Base-by-base conservation (phyloP, 2,888 invertebrate genomes). In the Drepanosiphum platanoidis region DNA sequence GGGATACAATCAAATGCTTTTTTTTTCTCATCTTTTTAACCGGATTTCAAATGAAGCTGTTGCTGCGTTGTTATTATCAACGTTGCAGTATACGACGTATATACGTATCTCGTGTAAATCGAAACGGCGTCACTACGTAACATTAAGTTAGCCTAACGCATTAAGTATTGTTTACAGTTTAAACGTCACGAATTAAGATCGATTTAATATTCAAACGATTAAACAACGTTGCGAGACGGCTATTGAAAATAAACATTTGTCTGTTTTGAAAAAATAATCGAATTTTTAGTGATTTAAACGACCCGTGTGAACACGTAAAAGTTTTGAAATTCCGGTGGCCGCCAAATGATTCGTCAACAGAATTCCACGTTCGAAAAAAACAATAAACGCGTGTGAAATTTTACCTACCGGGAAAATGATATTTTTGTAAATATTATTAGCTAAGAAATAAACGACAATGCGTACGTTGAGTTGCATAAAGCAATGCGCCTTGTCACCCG, bases 41-140 rank as follows among this genome's bases (percentile, higher is more conserved):
- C 74, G 46, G 74, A 74, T 74, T 74, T 46, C 46, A 74, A n/a
- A 52, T 74, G 18, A 74, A 74, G 32, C 39, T 71, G 15, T 36
- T 42, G 9, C 9, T 9, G n/a, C 9, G 1, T 13, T 27, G 42
- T 30, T 15, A 15, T 39, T 71, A n/a, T n/a, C n/a, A n/a, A n/a
- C n/a, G 27, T 8, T 71, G 30, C 42, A 72, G 18, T 72, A n/a
- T n/a, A 18, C 72, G 1, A 46, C 30, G 30, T 72, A 42, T 72
- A 27, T 30, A 46, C 58, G 30, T n/a, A 52, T 74, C 32, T 74
- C n/a, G n/a, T 46, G 22, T 46, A 18, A 46, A 52, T 42, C 22
- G 30, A 46, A 74, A n/a, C n/a, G 74, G 46, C 32, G 46, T 42
- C 32, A 32, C 46, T 42, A 27, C 32, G 1, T 13, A n/a, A n/a